phyloP scores from a whole-genome alignment of 2,113 vertebrate genomes.

The Lutjanus erythropterus region DNA sequence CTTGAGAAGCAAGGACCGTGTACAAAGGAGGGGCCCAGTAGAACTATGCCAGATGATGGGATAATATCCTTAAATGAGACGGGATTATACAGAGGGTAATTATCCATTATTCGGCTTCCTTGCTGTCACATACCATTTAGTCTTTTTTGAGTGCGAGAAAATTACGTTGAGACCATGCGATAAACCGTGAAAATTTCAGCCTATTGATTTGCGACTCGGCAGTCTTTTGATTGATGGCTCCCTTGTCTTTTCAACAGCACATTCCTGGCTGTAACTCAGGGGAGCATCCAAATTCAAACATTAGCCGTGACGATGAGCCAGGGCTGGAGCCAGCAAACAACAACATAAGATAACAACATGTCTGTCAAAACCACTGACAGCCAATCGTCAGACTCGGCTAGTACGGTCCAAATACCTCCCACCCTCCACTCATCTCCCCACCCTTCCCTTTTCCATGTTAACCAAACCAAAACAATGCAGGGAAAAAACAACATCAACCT shows the following conservation, averaged over 20 bases:
- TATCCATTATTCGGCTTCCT: slow-evolving; percentile 50
- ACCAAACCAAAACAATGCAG: slow-evolving; percentile 67
- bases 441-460: slow-evolving; percentile 25
- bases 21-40: slow-evolving; percentile 26
- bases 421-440: not conserved
- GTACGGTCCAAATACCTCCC: not conserved
- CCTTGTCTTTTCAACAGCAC: slow-evolving; percentile 61
- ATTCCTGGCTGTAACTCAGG: slow-evolving; percentile 70
- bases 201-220: slow-evolving; percentile 63
- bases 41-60: slow-evolving; percentile 42
- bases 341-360: slow-evolving; percentile 56
- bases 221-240: slow-evolving; percentile 61
- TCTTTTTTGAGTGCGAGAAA: slow-evolving; percentile 47
- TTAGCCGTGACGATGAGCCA: slow-evolving; percentile 40
- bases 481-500: slow-evolving; percentile 39
- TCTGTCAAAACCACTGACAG: slow-evolving; percentile 55
- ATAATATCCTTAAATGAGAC: slow-evolving; percentile 57
- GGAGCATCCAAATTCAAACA: slow-evolving; percentile 61
- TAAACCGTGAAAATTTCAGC: slow-evolving; percentile 55
- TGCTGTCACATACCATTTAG: slow-evolving; percentile 62
- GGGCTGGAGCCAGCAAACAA: slow-evolving; percentile 43
- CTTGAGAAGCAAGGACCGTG: slow-evolving; percentile 39
- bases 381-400: not conserved
- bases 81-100: slow-evolving; percentile 61
- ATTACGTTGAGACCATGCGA: slow-evolving; percentile 35